Percentiles rank a stretch among this genome's conserved stretches.
These are phyloP conservation scores for Holacanthus passer DNA, from an alignment of 2,113 vertebrate genomes.

Conservation along the genomic window DNA sequence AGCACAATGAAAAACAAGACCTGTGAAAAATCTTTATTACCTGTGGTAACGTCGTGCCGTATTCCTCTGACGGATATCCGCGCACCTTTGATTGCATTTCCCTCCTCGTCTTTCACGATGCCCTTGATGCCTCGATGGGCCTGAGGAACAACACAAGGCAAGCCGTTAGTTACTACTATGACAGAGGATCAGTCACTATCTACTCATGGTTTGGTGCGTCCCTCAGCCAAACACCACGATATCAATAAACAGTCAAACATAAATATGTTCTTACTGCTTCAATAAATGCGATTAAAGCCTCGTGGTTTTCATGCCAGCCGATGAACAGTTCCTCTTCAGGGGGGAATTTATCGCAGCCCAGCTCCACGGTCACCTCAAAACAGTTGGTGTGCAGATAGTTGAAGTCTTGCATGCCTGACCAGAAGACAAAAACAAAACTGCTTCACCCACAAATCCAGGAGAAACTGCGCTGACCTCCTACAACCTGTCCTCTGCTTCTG, in stretches of 20 bases:
- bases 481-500: background rate
- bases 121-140: constrained; percentile 95
- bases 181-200: too few relatives aligned
- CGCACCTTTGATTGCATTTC: constrained; percentile 91
- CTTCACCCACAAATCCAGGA: background rate
- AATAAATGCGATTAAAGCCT: constrained; percentile 91
- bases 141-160: constrained; percentile 75
- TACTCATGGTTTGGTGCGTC: too few relatives aligned
- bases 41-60: constrained; percentile 91
- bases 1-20: background rate
- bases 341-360: constrained; percentile 96
- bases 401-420: constrained; percentile 96
- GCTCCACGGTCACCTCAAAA: constrained; percentile 94
- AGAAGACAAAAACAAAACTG: constrained; percentile 4
- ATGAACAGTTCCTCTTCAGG: constrained; percentile 89
- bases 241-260: background rate
- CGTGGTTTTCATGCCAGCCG: constrained; percentile 92
- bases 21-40: constrained; percentile 72
- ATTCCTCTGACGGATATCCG: constrained; percentile 91
- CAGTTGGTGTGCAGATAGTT: constrained; percentile 99
- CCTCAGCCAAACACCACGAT: background rate
- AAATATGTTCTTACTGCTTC: constrained; percentile 85
- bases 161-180: too few relatives aligned
- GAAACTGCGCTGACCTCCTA: background rate
- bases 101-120: constrained; percentile 90